Evolutionary conservation across 64 coral and sea anemone species (phyloP).

Genomic region (Hydrozoanthus tunicans): DNA sequence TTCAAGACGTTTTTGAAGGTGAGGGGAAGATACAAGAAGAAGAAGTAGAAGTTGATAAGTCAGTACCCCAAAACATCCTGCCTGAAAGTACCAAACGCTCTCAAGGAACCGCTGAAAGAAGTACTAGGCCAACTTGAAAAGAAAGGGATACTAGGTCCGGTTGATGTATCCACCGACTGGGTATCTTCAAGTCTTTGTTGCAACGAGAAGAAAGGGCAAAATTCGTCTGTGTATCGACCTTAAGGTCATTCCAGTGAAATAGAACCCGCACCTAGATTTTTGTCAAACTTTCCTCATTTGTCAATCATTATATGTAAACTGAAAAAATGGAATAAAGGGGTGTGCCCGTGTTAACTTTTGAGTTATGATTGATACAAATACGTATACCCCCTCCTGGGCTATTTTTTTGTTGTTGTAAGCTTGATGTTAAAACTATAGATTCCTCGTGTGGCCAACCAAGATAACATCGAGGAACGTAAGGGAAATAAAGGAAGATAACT

Average conservation of each 20-base stretch:
- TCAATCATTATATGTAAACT: background rate
- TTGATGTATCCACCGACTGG: slow-evolving; percentile 38
- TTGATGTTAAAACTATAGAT: no score
- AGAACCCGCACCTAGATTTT: no score
- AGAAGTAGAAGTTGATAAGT: slow-evolving; percentile 39
- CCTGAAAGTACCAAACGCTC: slow-evolving; percentile 51
- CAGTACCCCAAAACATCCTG: slow-evolving; percentile 37
- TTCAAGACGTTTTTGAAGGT: slow-evolving; percentile 51
- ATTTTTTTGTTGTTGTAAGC: no score
- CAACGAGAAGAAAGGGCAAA: slow-evolving; percentile 20
- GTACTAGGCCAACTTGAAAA: slow-evolving; percentile 35
- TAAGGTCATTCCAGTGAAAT: background rate
- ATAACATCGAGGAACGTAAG: no score
- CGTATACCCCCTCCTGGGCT: no score
- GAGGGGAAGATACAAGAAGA: slow-evolving; percentile 20
- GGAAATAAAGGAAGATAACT: no score
- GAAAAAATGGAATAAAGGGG: no score
- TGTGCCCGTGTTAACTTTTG: no score
- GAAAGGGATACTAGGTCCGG: background rate
- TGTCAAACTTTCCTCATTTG: no score
- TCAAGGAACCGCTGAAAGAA: slow-evolving; percentile 49
- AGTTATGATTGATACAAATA: no score
- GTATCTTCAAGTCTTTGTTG: slow-evolving; percentile 23
- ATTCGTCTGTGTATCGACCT: slow-evolving; percentile 35
- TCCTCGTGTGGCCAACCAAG: no score